Evolutionary conservation across 2,113 vertebrate genomes (phyloP), one percentile per base, ranked within the genome.

Genomic region (Xiphias gladius): DNA sequence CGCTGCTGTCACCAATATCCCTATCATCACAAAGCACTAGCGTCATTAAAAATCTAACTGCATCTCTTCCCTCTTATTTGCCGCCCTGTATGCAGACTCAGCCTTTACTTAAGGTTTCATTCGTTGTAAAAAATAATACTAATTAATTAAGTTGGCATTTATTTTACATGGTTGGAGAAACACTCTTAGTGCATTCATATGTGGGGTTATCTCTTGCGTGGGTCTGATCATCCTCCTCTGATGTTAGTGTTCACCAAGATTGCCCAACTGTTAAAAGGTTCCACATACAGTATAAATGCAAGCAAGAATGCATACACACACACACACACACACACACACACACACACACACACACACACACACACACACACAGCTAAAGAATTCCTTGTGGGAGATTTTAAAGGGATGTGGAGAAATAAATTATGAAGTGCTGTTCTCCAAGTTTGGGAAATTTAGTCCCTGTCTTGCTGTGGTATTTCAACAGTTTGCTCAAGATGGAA

Each of bases 121-220:
- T 16, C 8, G 46, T 66, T 2, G 26, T 86, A 59, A 79, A 84
- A 75, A 84, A 72, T 81, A 55, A 76, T 13, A 52, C 22, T 71
- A 77, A 90, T 87, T 78, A 88, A 91, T 88, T 88, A 81, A 55
- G 66, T 12, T 79, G 82, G 35, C 72, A 76, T 87, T 90, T 85
- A 89, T 88, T 77, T 70, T 76, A 85, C 22, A n/a, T 28, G 73
- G 67, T 62, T 48, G 73, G 43, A 59, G 59, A 76, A 76, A 80
- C 65, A 37, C 71, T 76, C 39, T 68, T 28, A 70, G 72, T 16
- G 46, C 57, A 52, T 64, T 70, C 62, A 19, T 14, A 86, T 9
- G 11, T 75, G 48, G 2, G 48, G 61, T 66, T 64, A 71, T 85
- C 69, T 82, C 80, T 81, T 12, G 32, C 64, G 54, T 19, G 28